Evolutionary conservation across 2,888 invertebrate species (phyloP).

Genomic region (Agonum fuliginosum): DNA sequence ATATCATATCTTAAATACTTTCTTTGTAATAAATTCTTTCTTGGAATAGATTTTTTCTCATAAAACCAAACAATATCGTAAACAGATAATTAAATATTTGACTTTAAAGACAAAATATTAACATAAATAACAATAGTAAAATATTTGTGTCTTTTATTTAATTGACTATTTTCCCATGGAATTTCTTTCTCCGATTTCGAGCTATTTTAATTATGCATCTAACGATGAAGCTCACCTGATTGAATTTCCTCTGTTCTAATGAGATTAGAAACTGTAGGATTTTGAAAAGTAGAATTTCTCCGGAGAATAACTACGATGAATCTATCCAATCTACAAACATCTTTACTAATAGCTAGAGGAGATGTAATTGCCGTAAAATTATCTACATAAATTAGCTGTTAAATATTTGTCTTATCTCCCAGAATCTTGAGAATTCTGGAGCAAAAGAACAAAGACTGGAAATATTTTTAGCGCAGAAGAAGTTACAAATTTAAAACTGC

Average conservation of each 20-base stretch:
- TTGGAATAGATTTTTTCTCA: neutral
- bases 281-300: neutral
- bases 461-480: neutral
- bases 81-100: constrained; percentile 26
- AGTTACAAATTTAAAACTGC: neutral
- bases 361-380: constrained; percentile 52
- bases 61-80: constrained; percentile 1
- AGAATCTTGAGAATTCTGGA: constrained; percentile 44
- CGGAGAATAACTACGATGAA: constrained; percentile 24
- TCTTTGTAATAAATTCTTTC: constrained; percentile 23
- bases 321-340: constrained; percentile 43
- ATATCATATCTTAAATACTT: constrained; percentile 43
- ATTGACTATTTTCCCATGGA: constrained; percentile 1
- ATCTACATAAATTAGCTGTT: constrained; percentile 47
- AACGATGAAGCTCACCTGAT: neutral
- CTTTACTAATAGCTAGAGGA: constrained; percentile 45
- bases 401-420: constrained; percentile 43
- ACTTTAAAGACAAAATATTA: constrained; percentile 9
- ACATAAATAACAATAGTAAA: neutral
- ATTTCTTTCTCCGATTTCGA: neutral
- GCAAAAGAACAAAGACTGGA: constrained; percentile 21
- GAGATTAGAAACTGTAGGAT: constrained; percentile 8
- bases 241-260: constrained; percentile 1
- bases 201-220: constrained; percentile 29
- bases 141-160: too few relatives aligned